phyloP scores from a whole-genome alignment of 2,888 invertebrate genomes.

The Sialis fuliginosa region DNA sequence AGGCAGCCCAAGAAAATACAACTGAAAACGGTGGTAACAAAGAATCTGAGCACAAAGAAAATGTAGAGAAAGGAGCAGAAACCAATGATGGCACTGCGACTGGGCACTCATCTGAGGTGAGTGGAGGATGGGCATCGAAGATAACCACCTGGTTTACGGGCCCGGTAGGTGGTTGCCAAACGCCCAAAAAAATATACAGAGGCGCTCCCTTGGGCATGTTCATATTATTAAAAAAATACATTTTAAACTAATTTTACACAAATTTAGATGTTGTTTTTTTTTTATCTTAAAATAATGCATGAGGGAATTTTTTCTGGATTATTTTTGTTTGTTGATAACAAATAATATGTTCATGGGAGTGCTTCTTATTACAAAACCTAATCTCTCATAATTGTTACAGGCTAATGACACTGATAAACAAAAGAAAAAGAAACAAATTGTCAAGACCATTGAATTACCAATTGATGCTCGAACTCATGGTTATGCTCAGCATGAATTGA shows the following conservation, averaged over 20 bases:
- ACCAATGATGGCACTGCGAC: conserved; percentile 29
- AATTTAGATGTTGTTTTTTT: neutral
- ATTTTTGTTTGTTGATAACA: no score
- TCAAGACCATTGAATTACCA: conserved; percentile 70
- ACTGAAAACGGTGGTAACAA: conserved; percentile 23
- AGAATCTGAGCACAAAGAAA: conserved; percentile 19
- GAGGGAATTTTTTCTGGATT: no score
- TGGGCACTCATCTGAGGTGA: conserved; percentile 20
- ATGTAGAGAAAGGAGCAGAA: conserved; percentile 21
- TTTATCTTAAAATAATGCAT: neutral
- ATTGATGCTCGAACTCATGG: conserved; percentile 62
- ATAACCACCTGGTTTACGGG: conserved; percentile 28
- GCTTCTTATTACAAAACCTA: no score
- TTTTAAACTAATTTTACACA: neutral
- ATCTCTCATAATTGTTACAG: neutral
- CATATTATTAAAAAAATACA: no score
- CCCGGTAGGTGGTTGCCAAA: conserved; percentile 6
- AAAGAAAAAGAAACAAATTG: conserved; percentile 56
- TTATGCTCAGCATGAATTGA: conserved; percentile 50
- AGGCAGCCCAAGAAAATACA: conserved; percentile 24
- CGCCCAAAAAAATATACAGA: neutral
- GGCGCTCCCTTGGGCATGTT: neutral
- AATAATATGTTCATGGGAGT: no score
- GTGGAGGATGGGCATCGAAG: conserved; percentile 28
- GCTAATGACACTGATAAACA: conserved; percentile 34